Evolutionary conservation across 1,140 invertebrate species (phyloP).

Genomic region (Magallana angulata): DNA sequence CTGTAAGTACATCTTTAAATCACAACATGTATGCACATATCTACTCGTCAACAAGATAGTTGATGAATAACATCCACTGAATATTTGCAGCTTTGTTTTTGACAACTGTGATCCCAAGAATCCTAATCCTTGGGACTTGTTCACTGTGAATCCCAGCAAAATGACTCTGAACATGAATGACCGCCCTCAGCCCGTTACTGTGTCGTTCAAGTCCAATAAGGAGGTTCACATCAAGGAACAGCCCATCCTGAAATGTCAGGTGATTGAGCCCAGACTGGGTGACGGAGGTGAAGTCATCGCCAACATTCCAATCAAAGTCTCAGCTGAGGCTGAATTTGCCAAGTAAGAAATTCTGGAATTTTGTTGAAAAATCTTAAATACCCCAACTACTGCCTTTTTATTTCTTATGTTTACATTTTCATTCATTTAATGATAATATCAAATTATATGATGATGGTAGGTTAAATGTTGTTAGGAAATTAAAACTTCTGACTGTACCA

Average conservation of each 20-base stretch:
- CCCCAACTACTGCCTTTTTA: too few relatives aligned
- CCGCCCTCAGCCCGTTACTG: constrained; percentile 75
- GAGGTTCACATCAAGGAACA: constrained; percentile 77
- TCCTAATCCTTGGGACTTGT: constrained; percentile 71
- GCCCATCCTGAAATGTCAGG: constrained; percentile 78
- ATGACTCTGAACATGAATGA: constrained; percentile 74
- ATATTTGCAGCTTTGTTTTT: constrained; percentile 74
- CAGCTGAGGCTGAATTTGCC: constrained; percentile 77
- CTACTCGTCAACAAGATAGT: not conserved
- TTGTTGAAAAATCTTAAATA: too few relatives aligned
- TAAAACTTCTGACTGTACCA: not conserved
- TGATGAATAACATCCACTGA: not conserved
- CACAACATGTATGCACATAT: not conserved
- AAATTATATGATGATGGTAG: too few relatives aligned
- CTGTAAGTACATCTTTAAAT: too few relatives aligned
- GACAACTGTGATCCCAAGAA: constrained; percentile 71
- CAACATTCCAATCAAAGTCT: constrained; percentile 79
- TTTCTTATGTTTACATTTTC: too few relatives aligned
- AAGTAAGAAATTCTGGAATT: constrained; percentile 71
- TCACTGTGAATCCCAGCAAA: constrained; percentile 74
- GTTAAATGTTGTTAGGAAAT: not conserved
- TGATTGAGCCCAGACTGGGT: constrained; percentile 77
- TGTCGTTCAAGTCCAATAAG: constrained; percentile 76
- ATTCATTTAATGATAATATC: too few relatives aligned
- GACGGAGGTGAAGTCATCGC: constrained; percentile 78